A percentile compares a stretch with the other conserved stretches of the same genome.
Evolutionary conservation across 1,140 invertebrate genomes (phyloP).

Genomic region (Drosophila pandora): DNA sequence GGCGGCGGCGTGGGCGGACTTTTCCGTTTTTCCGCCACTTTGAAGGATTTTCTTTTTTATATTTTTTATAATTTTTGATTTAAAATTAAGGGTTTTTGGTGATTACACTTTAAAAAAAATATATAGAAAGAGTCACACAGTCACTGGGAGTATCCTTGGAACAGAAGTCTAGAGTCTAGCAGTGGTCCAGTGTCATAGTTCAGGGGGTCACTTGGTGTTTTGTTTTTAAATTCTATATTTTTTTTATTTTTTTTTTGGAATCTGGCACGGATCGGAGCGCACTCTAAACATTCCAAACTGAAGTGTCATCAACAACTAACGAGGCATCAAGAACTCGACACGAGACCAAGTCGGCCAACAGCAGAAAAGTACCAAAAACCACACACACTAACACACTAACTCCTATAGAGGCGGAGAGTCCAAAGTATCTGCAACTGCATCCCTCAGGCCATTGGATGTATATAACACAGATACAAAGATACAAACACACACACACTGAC

Average conservation of each 20-base stretch:
- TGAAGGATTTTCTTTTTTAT: slow-evolving; percentile 43
- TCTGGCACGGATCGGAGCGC: slow-evolving; percentile 36
- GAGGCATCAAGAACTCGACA: slow-evolving; percentile 83
- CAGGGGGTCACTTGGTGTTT: not conserved
- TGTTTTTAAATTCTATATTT: not conserved
- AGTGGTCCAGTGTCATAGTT: slow-evolving; percentile 14
- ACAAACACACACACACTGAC: not conserved
- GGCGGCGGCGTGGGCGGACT: slow-evolving; percentile 67
- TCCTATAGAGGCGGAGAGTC: not conserved
- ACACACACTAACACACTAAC: slow-evolving; percentile 19
- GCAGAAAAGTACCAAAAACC: slow-evolving; percentile 74
- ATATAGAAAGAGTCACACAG: too few relatives aligned
- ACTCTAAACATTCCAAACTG: slow-evolving; percentile 83
- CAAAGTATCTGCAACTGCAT: slow-evolving; percentile 25
- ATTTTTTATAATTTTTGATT: slow-evolving; percentile 6
- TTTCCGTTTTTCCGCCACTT: slow-evolving; percentile 83
- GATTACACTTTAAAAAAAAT: slow-evolving; percentile 32
- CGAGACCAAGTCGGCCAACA: slow-evolving; percentile 65
- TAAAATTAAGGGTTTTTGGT: not conserved
- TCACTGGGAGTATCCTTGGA: slow-evolving; percentile 2
- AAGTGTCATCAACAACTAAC: slow-evolving; percentile 84
- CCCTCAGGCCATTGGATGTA: slow-evolving; percentile 72
- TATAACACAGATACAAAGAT: slow-evolving; percentile 28
- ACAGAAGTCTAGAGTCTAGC: not conserved
- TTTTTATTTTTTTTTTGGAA: not conserved